phyloP scores from a whole-genome alignment of 2,113 vertebrate species.

The Antennarius striatus region DNA sequence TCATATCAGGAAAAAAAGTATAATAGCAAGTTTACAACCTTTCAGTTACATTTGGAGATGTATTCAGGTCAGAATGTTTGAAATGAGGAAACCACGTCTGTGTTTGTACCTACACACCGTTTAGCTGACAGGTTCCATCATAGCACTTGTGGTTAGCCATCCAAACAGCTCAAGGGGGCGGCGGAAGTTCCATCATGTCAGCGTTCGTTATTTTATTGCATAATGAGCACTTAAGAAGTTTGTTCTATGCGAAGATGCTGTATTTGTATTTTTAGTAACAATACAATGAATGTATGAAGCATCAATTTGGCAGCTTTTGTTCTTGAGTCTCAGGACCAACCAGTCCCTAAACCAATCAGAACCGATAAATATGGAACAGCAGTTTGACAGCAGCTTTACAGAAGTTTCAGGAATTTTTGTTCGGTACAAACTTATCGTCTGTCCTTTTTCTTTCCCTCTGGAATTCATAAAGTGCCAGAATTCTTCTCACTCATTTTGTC shows the following conservation, averaged over 20 bases:
- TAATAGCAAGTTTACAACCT: too few relatives aligned
- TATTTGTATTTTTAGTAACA: too few relatives aligned
- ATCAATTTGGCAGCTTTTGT: too few relatives aligned
- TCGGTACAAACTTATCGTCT: background rate
- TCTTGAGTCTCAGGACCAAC: background rate
- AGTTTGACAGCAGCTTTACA: background rate
- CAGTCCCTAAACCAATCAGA: background rate
- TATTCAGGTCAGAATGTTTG: too few relatives aligned
- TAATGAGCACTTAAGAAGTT: background rate
- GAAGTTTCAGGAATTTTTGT: background rate
- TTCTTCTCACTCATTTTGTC: conserved; percentile 30
- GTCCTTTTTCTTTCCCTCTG: background rate
- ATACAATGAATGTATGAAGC: too few relatives aligned
- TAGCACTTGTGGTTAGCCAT: background rate
- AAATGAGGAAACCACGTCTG: too few relatives aligned
- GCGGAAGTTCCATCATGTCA: background rate
- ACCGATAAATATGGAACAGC: background rate
- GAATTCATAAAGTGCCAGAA: background rate
- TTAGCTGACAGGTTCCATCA: too few relatives aligned
- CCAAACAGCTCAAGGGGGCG: background rate
- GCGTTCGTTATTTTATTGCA: background rate
- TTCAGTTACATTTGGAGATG: too few relatives aligned
- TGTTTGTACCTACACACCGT: too few relatives aligned
- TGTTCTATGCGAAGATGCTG: too few relatives aligned
- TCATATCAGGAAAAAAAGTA: too few relatives aligned